Base-by-base conservation (phyloP, 2,888 invertebrate genomes). In the Melieria omissa region DNA sequence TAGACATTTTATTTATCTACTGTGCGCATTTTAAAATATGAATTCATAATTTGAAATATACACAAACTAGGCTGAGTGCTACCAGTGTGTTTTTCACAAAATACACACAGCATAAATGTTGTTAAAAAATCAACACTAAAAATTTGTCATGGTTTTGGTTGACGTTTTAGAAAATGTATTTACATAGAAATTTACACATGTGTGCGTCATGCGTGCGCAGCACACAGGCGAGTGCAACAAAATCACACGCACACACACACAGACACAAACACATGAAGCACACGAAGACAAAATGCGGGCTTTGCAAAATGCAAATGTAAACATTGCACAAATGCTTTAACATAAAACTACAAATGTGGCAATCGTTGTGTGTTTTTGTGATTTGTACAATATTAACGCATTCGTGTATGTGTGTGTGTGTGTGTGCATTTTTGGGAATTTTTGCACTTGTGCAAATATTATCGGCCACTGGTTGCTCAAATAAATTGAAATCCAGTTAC, bases 371-470 rank as follows among this genome's bases (percentile, higher is more conserved):
- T 14, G 16, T 14, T 14, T 14, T 8, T 57, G 41, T 57, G 55
- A 8, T 29, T 29, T 12, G 12, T 42, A 60, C 10, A 7, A 58
- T 58, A 41, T 29, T 8, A 8, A 45, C 58, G 4, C 29, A 29
- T 14, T n/a, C 9, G 42, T 60, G 60, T 41, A 60, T 83, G 79
- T 79, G 80, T 83, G 79, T 61, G 14, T 60, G 29, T 49, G 14
- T 12, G 44, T n/a, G n/a, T 64, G 42, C 10, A 52, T 54, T 81
- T 82, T 81, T 83, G 83, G 81, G 84, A 84, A 85, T 83, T 82
- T 82, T 77, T 82, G 83, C 85, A 85, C 84, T 83, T 83, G 85
- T 83, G 80, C 79, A 84, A 84, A 84, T 82, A 81, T 78, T 79
- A 78, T 76, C 75, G 73, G 74, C 73, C 52, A 49, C 5, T n/a